Conservation (phyloP, 2,113 vertebrate species). For the Columba livia region DNA sequence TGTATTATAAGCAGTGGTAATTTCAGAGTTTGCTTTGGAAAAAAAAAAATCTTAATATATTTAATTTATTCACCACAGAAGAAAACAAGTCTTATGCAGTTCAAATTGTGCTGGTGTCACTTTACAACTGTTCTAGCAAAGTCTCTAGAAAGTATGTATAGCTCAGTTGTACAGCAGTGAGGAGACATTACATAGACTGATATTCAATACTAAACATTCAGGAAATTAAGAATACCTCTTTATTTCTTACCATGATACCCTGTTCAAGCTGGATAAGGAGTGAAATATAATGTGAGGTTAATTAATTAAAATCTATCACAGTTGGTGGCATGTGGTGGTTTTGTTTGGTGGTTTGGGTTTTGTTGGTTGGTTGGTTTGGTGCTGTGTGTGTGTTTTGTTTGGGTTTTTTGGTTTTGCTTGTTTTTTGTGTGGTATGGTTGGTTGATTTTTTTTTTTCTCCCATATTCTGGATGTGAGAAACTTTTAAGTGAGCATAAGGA, state of each 20-base stretch:
- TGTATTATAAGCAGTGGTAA: not conserved
- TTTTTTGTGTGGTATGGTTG: too few species aligned
- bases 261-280: not conserved
- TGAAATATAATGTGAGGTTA: not conserved
- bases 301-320: not conserved
- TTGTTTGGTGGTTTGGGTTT: too few species aligned
- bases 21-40: not conserved
- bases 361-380: too few species aligned
- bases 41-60: not conserved
- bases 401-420: too few species aligned
- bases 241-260: not conserved
- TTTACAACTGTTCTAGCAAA: not conserved
- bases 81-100: not conserved
- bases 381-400: too few species aligned
- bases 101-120: not conserved
- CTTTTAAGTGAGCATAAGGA: not conserved
- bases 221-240: not conserved
- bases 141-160: not conserved
- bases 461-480: not conserved
- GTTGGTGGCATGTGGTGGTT: not conserved
- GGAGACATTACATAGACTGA: not conserved
- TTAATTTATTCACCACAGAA: not conserved
- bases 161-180: not conserved
- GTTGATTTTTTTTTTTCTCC: not conserved
- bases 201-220: not conserved